Evolutionary conservation across 2,113 vertebrate species (phyloP).

Genomic region (Ailurus styani): DNA sequence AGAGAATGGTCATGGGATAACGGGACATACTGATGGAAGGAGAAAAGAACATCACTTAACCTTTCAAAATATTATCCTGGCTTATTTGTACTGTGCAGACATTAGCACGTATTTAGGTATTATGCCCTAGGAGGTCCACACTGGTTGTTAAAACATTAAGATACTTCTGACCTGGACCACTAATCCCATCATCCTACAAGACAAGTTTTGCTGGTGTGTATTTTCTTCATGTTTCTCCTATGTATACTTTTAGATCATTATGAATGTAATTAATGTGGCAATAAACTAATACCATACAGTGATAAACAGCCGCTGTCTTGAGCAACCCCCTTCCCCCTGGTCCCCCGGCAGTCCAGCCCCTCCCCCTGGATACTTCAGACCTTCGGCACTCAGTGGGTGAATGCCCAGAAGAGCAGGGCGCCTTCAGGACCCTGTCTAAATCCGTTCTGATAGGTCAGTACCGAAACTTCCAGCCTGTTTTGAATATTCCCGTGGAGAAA

Average conservation of each 20-base stretch:
- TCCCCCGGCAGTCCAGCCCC: neutral
- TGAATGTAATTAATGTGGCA: neutral
- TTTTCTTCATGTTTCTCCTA: neutral
- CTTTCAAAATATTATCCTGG: neutral
- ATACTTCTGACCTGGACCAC: neutral
- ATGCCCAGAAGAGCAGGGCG: neutral
- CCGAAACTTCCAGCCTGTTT: neutral
- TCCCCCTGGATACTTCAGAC: neutral
- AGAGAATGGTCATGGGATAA: neutral
- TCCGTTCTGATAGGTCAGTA: neutral
- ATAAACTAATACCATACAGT: neutral
- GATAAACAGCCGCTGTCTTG: neutral
- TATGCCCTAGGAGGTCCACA: neutral
- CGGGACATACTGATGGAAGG: neutral
- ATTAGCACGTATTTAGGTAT: neutral
- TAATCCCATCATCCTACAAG: neutral
- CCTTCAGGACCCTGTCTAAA: neutral
- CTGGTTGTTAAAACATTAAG: conserved; percentile 3
- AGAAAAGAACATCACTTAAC: neutral
- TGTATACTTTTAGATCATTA: neutral
- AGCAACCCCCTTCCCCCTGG: too few relatives aligned
- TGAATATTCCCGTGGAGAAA: neutral
- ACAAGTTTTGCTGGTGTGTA: neutral
- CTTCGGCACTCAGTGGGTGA: neutral
- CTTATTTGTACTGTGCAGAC: neutral